Base-by-base conservation (phyloP, 2,113 vertebrate species). In the Microcebus lehilahytsara region DNA sequence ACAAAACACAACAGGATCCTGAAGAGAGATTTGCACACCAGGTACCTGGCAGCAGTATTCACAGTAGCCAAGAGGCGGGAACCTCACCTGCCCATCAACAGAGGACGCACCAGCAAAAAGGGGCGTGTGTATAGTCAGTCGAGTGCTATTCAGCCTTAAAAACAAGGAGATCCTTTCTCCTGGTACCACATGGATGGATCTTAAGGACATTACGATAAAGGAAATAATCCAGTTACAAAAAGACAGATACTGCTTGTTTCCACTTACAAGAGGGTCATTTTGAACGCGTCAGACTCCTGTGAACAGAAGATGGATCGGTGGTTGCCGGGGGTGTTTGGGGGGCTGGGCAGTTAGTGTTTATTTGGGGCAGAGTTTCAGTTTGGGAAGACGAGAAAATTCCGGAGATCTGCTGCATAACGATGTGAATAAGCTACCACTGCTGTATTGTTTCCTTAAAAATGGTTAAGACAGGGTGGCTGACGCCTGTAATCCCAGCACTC, bases 131-230 rank as follows among this genome's bases (percentile, higher is more conserved):
- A 56, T 46, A 9, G 46, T 46, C 0, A 20, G 4, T 2, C 19
- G 32, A 27, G 16, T 6, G 9, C 0, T 10, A 11, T 3, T 32
- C 86, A 46, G 71, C 34, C 53, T 53, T 13, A 46, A 17, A 32
- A 16, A 40, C 64, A n/a, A 62, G 85, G 34, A n/a, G 53, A 23
- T 4, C 37, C 34, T 22, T n/a, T 17, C 4, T 0, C 10, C 7
- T 11, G 51, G 51, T 9, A 4, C 67, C 5, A 1, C 30, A 0
- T 3, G 16, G 58, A 4, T 0, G 37, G 30, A 5, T 40, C 23
- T 0, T 2, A 11, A 42, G 34, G 46, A 9, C 13, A 0, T 0
- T 0, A 0, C 0, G 16, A 11, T 8, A 0, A 23, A 2, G 0
- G n/a, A 56, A 27, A 37, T 3, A 9, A 34, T 5, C 23, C 69